These are phyloP conservation scores for Cyclura pinguis DNA, from an alignment of 2,797 vertebrate species.

Conservation along the genomic window DNA sequence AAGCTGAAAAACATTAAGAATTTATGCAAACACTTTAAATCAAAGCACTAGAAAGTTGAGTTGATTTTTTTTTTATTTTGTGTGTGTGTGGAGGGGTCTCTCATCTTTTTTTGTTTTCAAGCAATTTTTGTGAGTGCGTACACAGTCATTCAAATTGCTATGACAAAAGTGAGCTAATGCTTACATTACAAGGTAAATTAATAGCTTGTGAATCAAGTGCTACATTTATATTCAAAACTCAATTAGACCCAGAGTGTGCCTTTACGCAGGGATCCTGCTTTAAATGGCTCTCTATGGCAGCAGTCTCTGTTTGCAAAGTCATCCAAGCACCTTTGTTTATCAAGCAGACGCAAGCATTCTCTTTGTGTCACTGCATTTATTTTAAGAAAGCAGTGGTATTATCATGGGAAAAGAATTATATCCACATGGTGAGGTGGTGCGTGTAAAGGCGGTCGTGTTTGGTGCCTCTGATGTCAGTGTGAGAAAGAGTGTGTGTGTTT, in stretches of 20 bases:
- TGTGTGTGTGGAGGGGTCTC: constrained; percentile 3
- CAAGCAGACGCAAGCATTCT: not conserved
- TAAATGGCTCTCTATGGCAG: not conserved
- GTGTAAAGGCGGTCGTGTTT: not conserved
- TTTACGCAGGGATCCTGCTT: not conserved
- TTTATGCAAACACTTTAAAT: constrained; percentile 65
- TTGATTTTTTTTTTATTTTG: not conserved
- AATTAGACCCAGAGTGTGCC: not conserved
- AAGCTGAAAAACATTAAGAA: constrained; percentile 66
- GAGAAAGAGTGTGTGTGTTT: too few species aligned
- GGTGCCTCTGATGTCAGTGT: too few species aligned
- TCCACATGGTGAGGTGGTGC: not conserved
- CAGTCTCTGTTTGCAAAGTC: not conserved
- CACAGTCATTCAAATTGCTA: constrained; percentile 30
- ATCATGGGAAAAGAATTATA: not conserved
- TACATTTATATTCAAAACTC: constrained; percentile 10
- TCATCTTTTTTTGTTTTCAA: constrained; percentile 16
- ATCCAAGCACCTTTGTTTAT: not conserved
- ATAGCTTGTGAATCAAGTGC: not conserved
- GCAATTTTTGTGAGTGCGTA: constrained; percentile 27
- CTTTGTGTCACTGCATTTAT: not conserved
- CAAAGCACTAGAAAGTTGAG: constrained; percentile 53
- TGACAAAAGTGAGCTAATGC: constrained; percentile 43
- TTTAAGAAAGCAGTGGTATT: not conserved
- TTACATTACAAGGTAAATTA: constrained; percentile 34